Evolutionary conservation across 2,888 invertebrate species (phyloP), one percentile per base, ranked within the genome.

Genomic region (Agelastica alni): DNA sequence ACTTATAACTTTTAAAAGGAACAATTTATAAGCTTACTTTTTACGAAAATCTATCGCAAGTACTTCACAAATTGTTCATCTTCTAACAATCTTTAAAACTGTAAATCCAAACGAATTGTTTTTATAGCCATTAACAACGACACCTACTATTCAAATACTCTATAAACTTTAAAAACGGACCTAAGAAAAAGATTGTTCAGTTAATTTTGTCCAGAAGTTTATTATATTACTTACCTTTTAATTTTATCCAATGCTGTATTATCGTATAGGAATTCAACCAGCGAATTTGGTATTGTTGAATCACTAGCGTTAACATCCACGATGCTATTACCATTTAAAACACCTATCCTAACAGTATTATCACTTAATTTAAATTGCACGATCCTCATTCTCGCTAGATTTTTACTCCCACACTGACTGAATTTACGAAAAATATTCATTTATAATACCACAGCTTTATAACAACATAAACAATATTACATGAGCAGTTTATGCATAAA

Each of bases 321-420:
- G 16, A 69, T 61, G 10, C 56, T 53, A 12, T 67, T 64, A 41
- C 64, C 65, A 14, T 59, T 48, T 36, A 69, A 31, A 14, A 66
- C 59, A 20, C 69, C 69, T 1, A 69, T 56, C 30, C 60, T 60
- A 10, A 62, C 61, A 51, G 57, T 61, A 18, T 62, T 60, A 13
- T 66, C 66, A 18, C 51, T 56, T n/a, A 58, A 34, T 61, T 61
- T 61, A 52, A 66, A 69, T 46, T 69, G 69, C 4, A 67, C 63
- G 32, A 69, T 46, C 37, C 59, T 68, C 69, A 69, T 69, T 39
- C 51, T 62, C 6, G 17, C 17, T 6, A 39, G 44, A 32, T 44
- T 52, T 10, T 26, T 48, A 10, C 14, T 22, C 14, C 41, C 26
- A 46, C 36, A 48, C 18, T 47, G 55, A 10, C 28, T 28, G 6